Base-by-base conservation (phyloP, 2,797 vertebrate genomes). In the Otus scops region DNA sequence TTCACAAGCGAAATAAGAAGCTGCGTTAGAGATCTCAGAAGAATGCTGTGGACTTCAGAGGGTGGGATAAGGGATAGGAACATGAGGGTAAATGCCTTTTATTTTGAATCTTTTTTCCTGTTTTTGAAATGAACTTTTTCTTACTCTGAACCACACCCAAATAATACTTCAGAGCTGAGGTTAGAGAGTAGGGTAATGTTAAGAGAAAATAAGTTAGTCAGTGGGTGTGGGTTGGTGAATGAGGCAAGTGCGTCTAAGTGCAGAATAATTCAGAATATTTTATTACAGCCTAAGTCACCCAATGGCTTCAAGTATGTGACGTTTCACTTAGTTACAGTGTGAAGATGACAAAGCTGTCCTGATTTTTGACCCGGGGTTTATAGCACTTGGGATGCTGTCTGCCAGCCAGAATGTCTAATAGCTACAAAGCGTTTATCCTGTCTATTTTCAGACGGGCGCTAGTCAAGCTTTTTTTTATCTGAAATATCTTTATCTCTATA, bases 1-100 rank as follows among this genome's bases (percentile, higher is more conserved):
- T 86, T 89, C 53, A 38, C 21, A 75, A 43, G 30, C 47, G 79
- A 83, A 71, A 50, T 85, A 28, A 51, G 83, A 67, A 48, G 20
- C 17, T 0, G 0, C 30, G 7, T 43, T 63, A 7, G 41, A 4
- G 3, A 11, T 34, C 11, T 61, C 5, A 10, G 28, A 74, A 51
- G 69, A 78, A 14, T 14, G 13, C 41, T 59, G 1, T 43, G 41
- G 60, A 18, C 51, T 90, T 78, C 79, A 36, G 38, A 65, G 69
- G 3, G 5, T 54, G 30, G 43, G 38, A 30, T 84, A 43, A 93
- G 36, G n/a, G 6, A 11, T 53, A 57, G 41, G 54, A 61, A 48
- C n/a, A 67, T 10, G 75, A 64, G 13, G 57, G 53, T 39, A 63
- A 86, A 51, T 51, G 23, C 18, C 9, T 77, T 74, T 67, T 41